Evolutionary conservation across 2,113 vertebrate genomes (phyloP), one percentile per base, ranked within the genome.

Genomic region (Gymnarchus niloticus): DNA sequence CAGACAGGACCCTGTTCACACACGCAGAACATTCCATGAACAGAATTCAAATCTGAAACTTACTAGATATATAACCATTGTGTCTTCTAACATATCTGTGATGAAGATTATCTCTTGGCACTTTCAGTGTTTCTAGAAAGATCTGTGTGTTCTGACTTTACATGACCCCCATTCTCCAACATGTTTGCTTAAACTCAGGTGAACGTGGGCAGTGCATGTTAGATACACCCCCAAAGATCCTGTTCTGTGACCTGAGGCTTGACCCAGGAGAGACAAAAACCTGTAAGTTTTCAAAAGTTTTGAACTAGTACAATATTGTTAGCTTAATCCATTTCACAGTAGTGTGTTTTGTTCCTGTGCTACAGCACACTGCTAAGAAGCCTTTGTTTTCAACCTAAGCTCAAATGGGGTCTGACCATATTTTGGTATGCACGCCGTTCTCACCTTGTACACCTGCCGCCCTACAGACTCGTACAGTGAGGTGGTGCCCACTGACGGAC

Each of bases 191-290:
- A 37, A 73, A 41, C 48, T 28, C 81, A 99, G 98, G 98, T 86
- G 98, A 99, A 86, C 93, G 97, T 76, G 98, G 98, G 37, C 97
- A 99, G 89, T 99, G 98, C 91, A 96, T 99, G 92, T 94, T 99
- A 87, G 98, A 98, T 85, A 99, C 98, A 0, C 97, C 98, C 76
- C 98, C 98, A 1, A 99, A 99, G 93, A 99, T 99, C 89, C 93
- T 99, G 25, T 99, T 99, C 92, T 99, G 98, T 93, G 98, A 99
- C 90, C 93, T 99, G 86, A 90, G 96, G 25, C 94, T 99, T 90
- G 98, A 99, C 87, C 97, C 97, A 0, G 98, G 98, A 87, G 97
- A 99, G 89, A 98, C 96, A 86, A 99, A 97, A 91, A 97, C 93
- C 21, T 95, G 93, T 96, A 90, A 51, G 97, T 91, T 49, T 48